Conservation (phyloP, 2,113 vertebrate genomes). For the Paedocypris sp. region DNA sequence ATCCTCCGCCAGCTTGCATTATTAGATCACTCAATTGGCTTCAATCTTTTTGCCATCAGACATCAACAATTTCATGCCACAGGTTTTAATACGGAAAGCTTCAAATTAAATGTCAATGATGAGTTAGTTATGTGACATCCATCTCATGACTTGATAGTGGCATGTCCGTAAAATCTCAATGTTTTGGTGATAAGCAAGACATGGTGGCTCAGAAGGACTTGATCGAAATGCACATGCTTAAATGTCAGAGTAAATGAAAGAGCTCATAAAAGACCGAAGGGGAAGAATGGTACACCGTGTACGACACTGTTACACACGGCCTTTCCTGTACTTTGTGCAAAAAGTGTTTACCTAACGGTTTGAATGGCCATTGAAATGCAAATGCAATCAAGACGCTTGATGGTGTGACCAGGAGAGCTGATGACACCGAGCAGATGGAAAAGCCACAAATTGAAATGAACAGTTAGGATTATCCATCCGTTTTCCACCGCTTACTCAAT, state of each 20-base stretch:
- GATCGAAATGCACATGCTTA: too few species aligned
- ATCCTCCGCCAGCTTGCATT: conserved; percentile 10
- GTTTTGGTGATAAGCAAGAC: too few species aligned
- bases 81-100: conserved; percentile 21
- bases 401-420: not conserved
- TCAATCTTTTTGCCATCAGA: conserved; percentile 23
- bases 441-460: too few species aligned
- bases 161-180: too few species aligned
- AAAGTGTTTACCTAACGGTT: not conserved
- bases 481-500: too few species aligned
- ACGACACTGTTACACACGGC: not conserved
- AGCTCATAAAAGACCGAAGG: not conserved
- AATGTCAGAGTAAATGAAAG: not conserved
- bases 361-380: conserved; percentile 5
- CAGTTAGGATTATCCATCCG: too few species aligned
- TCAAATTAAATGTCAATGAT: conserved; percentile 40
- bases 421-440: too few species aligned
- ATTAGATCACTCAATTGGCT: conserved; percentile 25
- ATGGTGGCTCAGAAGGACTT: too few species aligned
- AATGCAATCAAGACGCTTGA: conserved; percentile 21
- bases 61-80: conserved; percentile 26
- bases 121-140: too few species aligned
- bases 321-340: not conserved
- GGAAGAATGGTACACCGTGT: not conserved
- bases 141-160: too few species aligned